Percentiles rank a stretch among this genome's conserved stretches.
phyloP scores from a whole-genome alignment of 1,140 invertebrate species.

The Drosophila leontia region DNA sequence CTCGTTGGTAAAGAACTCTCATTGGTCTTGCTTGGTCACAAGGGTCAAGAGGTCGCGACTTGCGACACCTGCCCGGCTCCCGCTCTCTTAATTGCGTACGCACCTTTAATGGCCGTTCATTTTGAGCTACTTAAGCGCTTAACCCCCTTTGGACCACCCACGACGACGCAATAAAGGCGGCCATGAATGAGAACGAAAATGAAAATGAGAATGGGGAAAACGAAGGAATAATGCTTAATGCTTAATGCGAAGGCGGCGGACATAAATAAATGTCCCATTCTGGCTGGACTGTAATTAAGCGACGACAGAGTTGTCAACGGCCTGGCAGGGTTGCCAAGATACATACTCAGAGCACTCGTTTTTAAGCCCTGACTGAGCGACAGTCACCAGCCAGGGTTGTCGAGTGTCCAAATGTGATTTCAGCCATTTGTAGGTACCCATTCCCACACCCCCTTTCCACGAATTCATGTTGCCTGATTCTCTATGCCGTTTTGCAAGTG shows the following conservation, averaged over 20 bases:
- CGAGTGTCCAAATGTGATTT: conserved; percentile 13
- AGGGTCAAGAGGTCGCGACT: conserved; percentile 6
- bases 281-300: conserved; percentile 27
- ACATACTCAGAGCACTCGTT: background rate
- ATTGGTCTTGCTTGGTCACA: background rate
- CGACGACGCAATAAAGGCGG: conserved; percentile 20
- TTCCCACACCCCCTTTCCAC: background rate
- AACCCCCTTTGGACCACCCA: conserved; percentile 20
- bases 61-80: conserved; percentile 17
- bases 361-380: conserved; percentile 2
- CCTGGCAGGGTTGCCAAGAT: background rate
- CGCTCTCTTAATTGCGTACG: conserved; percentile 47
- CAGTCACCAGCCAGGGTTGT: conserved; percentile 8
- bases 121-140: conserved; percentile 67
- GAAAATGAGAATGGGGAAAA: background rate
- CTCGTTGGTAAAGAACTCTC: background rate
- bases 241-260: conserved; percentile 17
- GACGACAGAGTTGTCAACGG: conserved; percentile 26
- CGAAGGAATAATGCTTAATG: conserved; percentile 24
- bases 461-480: conserved; percentile 14
- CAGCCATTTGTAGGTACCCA: conserved; percentile 1
- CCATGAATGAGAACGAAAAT: background rate
- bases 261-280: conserved; percentile 38
- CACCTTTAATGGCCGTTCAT: conserved; percentile 62
- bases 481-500: conserved; percentile 20